These are phyloP conservation scores for Hydractinia symbiolongicarpus DNA, from an alignment of 30 jellyfish, hydroid and myxozoan species.

Conservation along the genomic window DNA sequence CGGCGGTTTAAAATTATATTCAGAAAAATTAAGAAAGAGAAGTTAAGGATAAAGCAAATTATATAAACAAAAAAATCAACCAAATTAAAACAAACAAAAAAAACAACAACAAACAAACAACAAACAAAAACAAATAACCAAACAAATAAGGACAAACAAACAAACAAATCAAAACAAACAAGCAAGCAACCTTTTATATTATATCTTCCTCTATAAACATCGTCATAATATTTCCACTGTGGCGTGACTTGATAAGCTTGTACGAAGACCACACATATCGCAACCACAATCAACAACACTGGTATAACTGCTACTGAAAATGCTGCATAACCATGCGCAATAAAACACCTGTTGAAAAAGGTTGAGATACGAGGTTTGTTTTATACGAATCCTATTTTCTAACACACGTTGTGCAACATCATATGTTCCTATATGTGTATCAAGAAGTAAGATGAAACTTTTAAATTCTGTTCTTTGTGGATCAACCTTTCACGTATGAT, in stretches of 20 bases:
- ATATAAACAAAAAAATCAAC: not conserved
- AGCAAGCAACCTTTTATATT: constrained; percentile 56
- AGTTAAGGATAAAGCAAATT: not conserved
- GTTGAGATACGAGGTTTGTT: no score
- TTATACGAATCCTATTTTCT: no score
- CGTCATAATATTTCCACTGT: constrained; percentile 97
- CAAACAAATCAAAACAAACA: not conserved
- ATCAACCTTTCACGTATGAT: no score
- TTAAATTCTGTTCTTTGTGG: no score
- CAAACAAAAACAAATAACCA: not conserved
- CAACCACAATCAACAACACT: constrained; percentile 53
- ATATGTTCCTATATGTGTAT: no score
- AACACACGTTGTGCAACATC: no score
- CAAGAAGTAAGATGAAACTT: no score
- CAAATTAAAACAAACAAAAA: not conserved
- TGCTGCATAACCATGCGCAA: constrained; percentile 74
- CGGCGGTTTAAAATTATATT: no score
- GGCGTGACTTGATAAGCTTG: constrained; percentile 94
- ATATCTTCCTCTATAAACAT: constrained; percentile 70
- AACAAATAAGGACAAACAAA: not conserved
- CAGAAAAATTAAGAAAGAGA: no score
- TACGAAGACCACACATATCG: constrained; percentile 67
- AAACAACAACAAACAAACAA: not conserved
- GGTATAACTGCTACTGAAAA: constrained; percentile 84
- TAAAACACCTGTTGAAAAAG: constrained; percentile 72